Evolutionary conservation across 2,113 vertebrate species (phyloP), one percentile per base, ranked within the genome.

Genomic region (Calypte anna): DNA sequence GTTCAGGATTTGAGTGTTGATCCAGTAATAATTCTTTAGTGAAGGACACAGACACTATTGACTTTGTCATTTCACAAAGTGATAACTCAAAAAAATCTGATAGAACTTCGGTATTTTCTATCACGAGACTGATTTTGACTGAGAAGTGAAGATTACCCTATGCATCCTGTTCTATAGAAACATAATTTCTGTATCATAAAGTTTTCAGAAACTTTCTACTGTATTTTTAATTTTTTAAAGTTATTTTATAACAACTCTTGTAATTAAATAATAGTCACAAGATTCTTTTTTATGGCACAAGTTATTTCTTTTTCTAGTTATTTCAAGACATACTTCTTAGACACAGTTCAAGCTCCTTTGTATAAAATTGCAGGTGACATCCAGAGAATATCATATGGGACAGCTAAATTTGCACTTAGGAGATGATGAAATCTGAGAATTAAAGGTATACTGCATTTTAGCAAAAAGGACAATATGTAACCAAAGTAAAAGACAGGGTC

Each of bases 391-490:
- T 76, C 72, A 62, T 5, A 6, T 51, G 23, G 5, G 18, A 55
- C 21, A 40, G 28, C 24, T 82, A 66, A 76, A 44, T 57, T 63
- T 86, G 7, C 27, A 40, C 7, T 33, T 6, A 15, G 24, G 54
- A n/a, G 53, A 68, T 48, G 22, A 70, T 30, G 19, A 78, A 48
- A 36, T 48, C 57, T 28, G 10, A 4, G 40, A 88, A 68, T 11
- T 15, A 72, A 85, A 61, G 10, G 7, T 46, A 57, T 38, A 48
- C 69, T 11, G 31, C n/a, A 4, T 61, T 90, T 63, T 73, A 61
- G 10, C 1, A 1, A 36, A 73, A 74, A 5, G 2, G 67, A 2
- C 3, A 79, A 40, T 33, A 40, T 8, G 5, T 5, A 36, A 66
- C 4, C 6, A 43, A 69, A 33, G 8, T 16, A 53, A 22, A 70